These are phyloP conservation scores for Cataglyphis altisquamis DNA, from an alignment of 2,888 invertebrate species.

Conservation along the genomic window DNA sequence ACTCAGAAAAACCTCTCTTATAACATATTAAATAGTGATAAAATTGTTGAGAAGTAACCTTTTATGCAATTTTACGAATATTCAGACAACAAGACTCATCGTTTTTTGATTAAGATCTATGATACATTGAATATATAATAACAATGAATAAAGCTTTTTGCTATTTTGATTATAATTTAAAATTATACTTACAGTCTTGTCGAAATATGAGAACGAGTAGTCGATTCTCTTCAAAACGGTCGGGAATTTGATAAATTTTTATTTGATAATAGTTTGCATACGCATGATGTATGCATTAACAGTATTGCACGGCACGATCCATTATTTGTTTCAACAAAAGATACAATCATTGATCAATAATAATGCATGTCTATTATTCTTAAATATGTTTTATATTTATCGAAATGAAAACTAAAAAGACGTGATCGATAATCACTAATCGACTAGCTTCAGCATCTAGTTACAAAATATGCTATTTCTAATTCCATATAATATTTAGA, in stretches of 20 bases:
- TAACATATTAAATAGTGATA: no score
- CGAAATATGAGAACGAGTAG: background rate
- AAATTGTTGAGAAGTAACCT: no score
- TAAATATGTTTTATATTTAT: background rate
- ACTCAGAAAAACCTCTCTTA: no score
- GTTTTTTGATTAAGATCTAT: no score
- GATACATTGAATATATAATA: no score
- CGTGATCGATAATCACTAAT: background rate
- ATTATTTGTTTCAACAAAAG: constrained; percentile 1
- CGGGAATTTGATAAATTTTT: constrained; percentile 3
- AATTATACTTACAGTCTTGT: constrained; percentile 13
- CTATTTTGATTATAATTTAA: no score
- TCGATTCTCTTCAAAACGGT: background rate
- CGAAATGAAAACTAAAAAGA: background rate
- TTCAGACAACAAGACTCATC: no score
- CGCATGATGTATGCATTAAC: background rate
- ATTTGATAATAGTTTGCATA: constrained; percentile 9
- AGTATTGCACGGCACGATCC: background rate
- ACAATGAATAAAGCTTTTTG: no score
- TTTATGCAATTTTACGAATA: no score
- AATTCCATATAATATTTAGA: constrained; percentile 1
- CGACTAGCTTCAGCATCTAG: background rate
- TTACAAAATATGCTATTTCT: background rate
- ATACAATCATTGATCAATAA: constrained; percentile 1
- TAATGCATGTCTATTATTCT: background rate